phyloP scores from a whole-genome alignment of 2,113 vertebrate genomes.

The Oxyura jamaicensis region DNA sequence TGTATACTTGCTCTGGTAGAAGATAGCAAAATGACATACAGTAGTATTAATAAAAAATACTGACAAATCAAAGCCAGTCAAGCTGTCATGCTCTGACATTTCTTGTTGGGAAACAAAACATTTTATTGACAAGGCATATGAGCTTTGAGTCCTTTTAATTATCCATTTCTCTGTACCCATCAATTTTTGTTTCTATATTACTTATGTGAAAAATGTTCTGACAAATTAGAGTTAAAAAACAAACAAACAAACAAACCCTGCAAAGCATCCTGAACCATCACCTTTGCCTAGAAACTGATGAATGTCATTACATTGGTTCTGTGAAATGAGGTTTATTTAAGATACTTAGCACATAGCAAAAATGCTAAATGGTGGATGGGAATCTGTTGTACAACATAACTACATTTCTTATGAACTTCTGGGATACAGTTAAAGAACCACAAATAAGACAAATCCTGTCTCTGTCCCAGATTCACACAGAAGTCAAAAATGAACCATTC shows the following conservation, averaged over 20 bases:
- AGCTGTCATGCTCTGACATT: neutral
- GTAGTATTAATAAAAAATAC: neutral
- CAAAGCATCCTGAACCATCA: neutral
- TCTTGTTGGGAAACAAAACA: neutral
- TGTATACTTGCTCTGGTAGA: neutral
- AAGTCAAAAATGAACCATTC: neutral
- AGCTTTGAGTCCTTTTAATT: neutral
- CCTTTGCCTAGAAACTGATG: neutral
- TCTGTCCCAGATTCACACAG: neutral
- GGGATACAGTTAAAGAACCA: neutral
- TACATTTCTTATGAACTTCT: neutral
- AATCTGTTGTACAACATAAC: neutral
- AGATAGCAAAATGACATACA: neutral
- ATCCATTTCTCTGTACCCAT: neutral
- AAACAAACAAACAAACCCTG: too few species aligned
- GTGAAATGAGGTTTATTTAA: neutral
- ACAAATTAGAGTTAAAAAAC: neutral
- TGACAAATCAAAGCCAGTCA: neutral
- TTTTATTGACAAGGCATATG: neutral
- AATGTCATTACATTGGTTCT: neutral
- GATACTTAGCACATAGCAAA: neutral
- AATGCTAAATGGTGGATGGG: neutral
- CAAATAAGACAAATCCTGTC: neutral
- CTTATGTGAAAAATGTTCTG: neutral
- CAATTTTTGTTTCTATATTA: neutral